Conservation (phyloP, 2,113 vertebrate genomes). For the Psephotus haematonotus region DNA sequence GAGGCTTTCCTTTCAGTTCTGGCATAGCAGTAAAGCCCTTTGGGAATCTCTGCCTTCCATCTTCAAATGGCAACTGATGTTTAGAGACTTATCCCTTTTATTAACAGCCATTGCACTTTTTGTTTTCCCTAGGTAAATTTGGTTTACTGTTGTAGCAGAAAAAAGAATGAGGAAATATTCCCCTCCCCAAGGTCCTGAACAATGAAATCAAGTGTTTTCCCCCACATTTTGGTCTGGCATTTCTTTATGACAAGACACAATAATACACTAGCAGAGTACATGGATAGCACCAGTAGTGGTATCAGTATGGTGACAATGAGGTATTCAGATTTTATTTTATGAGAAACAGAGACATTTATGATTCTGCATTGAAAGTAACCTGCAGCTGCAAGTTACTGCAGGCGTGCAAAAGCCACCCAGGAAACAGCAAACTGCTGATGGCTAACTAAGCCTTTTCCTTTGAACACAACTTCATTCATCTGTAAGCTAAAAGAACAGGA, state of each 20-base stretch:
- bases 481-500: too few relatives aligned
- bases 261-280: neutral
- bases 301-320: neutral
- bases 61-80: neutral
- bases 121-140: neutral
- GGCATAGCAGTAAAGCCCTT: neutral
- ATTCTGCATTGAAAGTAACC: too few relatives aligned
- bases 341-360: neutral
- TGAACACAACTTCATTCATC: too few relatives aligned
- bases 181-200: neutral
- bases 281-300: neutral
- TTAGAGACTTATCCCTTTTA: neutral
- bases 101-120: neutral
- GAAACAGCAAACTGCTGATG: too few relatives aligned
- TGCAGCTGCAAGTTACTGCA: neutral
- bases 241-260: neutral
- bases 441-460: too few relatives aligned
- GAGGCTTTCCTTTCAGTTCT: neutral
- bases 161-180: neutral
- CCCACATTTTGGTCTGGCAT: neutral
- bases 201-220: neutral
- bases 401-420: too few relatives aligned
- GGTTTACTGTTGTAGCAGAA: neutral
- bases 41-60: neutral
- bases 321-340: neutral